These are phyloP conservation scores for Caradrina kadenii DNA, from an alignment of 2,888 invertebrate genomes.

Conservation along the genomic window DNA sequence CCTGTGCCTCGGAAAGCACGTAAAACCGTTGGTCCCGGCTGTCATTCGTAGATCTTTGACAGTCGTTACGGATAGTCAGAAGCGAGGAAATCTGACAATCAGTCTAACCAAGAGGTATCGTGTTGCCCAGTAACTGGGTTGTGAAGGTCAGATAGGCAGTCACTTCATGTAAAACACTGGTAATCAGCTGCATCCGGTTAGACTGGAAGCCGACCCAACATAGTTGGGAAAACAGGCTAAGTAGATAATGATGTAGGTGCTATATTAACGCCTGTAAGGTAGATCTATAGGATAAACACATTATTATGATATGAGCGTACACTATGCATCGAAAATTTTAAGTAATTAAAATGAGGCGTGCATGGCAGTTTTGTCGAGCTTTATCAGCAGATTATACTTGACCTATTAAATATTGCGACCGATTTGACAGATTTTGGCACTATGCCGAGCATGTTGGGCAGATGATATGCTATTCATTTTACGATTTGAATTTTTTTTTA, in stretches of 20 bases:
- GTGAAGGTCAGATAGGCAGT: no score
- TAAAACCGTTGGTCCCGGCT: no score
- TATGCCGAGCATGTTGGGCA: conserved; percentile 39
- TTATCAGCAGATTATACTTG: conserved; percentile 51
- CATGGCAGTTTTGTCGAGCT: conserved; percentile 34
- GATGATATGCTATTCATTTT: conserved; percentile 23
- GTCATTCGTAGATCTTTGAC: no score
- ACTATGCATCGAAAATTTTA: conserved; percentile 14
- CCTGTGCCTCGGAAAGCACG: no score
- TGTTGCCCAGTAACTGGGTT: no score
- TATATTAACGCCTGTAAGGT: background rate
- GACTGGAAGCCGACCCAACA: no score
- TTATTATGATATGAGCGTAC: background rate
- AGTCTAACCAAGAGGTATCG: no score
- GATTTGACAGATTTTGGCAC: conserved; percentile 50
- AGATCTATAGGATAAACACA: background rate
- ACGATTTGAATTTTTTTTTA: conserved; percentile 32
- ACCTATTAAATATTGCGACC: conserved; percentile 46
- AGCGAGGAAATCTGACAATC: no score
- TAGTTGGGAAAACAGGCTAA: no score
- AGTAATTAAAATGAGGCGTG: conserved; percentile 29
- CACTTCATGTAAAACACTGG: no score
- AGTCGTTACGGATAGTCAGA: no score
- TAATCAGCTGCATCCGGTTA: no score
- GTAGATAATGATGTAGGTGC: background rate